A percentile compares a stretch with the other conserved stretches of the same genome.
These are phyloP conservation scores for Stichodactyla helianthus DNA, from an alignment of 64 coral and sea anemone species.

Conservation along the genomic window DNA sequence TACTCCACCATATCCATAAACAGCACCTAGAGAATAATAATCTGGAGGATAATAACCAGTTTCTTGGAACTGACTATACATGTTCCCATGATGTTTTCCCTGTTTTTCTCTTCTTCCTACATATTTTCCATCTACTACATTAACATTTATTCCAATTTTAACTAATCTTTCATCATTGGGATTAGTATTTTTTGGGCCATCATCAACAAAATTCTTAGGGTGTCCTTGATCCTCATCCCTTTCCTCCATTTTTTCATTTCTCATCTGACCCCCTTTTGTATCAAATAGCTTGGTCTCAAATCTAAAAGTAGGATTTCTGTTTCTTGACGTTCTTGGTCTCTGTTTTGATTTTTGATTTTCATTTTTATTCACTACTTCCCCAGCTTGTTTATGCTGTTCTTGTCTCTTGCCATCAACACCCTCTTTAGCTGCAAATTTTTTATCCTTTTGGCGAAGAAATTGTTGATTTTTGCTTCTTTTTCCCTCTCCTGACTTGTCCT, in stretches of 20 bases:
- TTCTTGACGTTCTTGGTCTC: not conserved
- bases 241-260: not conserved
- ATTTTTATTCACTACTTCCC: not conserved
- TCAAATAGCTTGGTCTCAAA: not conserved
- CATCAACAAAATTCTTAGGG: not conserved
- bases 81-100: not conserved
- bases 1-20: not conserved
- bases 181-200: not conserved
- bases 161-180: not conserved
- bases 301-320: not conserved
- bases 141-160: conserved; percentile 5
- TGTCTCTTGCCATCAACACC: not conserved
- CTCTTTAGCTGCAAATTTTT: not conserved
- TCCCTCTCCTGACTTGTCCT: not conserved
- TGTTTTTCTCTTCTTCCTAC: not conserved
- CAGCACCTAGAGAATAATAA: not conserved
- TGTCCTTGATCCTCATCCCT: not conserved
- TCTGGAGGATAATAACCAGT: not conserved
- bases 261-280: not conserved
- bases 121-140: conserved; percentile 10
- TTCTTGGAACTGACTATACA: not conserved
- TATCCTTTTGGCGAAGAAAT: not conserved
- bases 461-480: not conserved
- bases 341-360: not conserved
- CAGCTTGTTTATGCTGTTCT: not conserved